Conservation (phyloP, 2,797 vertebrate species). For the Typhlichthys eigenmanni region DNA sequence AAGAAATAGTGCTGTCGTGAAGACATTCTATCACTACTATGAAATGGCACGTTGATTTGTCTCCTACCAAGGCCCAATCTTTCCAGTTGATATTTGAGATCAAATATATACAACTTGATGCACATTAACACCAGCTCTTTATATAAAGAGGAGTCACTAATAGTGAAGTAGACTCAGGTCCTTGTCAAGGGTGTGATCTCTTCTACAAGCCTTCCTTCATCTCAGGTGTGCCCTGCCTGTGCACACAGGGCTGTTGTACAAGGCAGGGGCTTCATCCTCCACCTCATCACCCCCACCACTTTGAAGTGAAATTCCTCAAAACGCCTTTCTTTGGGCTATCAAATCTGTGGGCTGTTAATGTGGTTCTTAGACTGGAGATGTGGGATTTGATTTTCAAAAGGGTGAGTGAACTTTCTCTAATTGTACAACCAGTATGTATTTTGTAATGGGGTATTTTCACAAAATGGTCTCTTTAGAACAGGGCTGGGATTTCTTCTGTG, state of each 20-base stretch:
- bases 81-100: conserved; percentile 22
- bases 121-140: conserved; percentile 17
- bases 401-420: conserved; percentile 5
- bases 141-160: conserved; percentile 36
- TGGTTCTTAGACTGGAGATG: conserved; percentile 6
- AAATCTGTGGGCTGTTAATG: neutral
- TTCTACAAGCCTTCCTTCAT: conserved; percentile 20
- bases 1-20: conserved; percentile 27
- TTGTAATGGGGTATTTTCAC: conserved; percentile 9
- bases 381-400: conserved; percentile 2
- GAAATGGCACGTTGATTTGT: conserved; percentile 48
- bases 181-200: conserved; percentile 31
- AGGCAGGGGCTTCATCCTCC: conserved; percentile 7
- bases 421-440: conserved; percentile 9
- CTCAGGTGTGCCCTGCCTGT: conserved; percentile 43
- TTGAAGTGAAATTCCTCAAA: conserved; percentile 6
- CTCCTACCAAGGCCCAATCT: conserved; percentile 27
- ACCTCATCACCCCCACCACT: conserved; percentile 18
- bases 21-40: conserved; percentile 29
- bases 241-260: conserved; percentile 20
- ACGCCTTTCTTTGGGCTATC: neutral
- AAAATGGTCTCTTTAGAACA: conserved; percentile 4
- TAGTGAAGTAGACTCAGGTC: conserved; percentile 16
- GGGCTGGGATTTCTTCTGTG: conserved; percentile 23
- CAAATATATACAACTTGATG: conserved; percentile 10